Conservation (phyloP, 92 coral and sea anemone genomes). For the Phenganax subtilis region DNA sequence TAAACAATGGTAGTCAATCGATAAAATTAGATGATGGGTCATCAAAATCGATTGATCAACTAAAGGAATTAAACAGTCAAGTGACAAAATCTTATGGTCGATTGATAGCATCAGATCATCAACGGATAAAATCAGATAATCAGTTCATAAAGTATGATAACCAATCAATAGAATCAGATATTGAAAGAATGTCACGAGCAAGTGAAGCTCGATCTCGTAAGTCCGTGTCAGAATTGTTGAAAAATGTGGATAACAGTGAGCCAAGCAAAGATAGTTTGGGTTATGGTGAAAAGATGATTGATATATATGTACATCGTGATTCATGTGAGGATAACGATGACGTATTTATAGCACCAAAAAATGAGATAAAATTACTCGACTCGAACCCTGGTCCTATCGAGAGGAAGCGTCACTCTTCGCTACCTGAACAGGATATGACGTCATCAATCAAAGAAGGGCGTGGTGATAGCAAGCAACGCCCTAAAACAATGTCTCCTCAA, state of each 20-base stretch:
- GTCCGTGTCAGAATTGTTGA: background rate
- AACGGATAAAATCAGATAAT: too few relatives aligned
- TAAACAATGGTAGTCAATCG: too few relatives aligned
- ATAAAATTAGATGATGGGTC: too few relatives aligned
- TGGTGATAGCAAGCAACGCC: background rate
- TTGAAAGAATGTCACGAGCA: background rate
- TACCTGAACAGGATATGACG: slow-evolving; percentile 21
- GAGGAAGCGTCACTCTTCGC: slow-evolving; percentile 30
- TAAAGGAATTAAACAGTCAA: too few relatives aligned
- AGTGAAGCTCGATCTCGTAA: background rate
- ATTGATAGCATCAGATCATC: too few relatives aligned
- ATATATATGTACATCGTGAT: background rate
- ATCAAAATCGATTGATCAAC: too few relatives aligned
- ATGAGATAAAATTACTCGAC: background rate
- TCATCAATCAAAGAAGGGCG: background rate
- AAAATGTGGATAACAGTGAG: too few relatives aligned
- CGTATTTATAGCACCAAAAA: background rate
- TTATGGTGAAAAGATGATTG: background rate
- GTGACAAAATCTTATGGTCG: too few relatives aligned
- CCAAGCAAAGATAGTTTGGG: background rate
- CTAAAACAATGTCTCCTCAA: slow-evolving; percentile 16
- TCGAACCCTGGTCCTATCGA: background rate
- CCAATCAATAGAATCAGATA: background rate
- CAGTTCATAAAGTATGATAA: too few relatives aligned
- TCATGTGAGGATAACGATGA: slow-evolving; percentile 7